A percentile compares a stretch with the other conserved stretches of the same genome.
These are phyloP conservation scores for Lithobates sylvaticus DNA, from an alignment of 2,797 vertebrate genomes.

Conservation along the genomic window DNA sequence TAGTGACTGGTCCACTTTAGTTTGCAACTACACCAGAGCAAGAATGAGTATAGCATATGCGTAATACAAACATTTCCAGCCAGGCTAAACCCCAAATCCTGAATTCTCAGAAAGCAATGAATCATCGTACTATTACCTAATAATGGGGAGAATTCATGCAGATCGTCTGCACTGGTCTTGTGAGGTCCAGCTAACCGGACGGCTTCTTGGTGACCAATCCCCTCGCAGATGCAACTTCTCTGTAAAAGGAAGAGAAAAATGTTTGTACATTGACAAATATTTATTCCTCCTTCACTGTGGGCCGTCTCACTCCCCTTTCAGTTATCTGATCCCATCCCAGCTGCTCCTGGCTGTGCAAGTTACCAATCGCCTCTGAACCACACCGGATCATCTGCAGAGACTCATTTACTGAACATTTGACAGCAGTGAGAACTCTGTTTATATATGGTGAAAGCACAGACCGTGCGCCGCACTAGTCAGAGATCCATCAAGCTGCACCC, in stretches of 20 bases:
- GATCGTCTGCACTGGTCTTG: background rate
- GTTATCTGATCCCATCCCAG: slow-evolving; percentile 3
- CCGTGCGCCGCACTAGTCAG: background rate
- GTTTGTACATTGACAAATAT: slow-evolving; percentile 36
- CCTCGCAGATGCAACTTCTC: slow-evolving; percentile 1
- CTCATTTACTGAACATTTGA: slow-evolving; percentile 18
- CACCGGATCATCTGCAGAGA: slow-evolving; percentile 8
- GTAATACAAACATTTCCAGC: no score
- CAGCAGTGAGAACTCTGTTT: slow-evolving; percentile 15
- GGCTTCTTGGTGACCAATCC: slow-evolving; percentile 10
- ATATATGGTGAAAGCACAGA: background rate
- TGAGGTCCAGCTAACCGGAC: background rate
- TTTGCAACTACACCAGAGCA: no score
- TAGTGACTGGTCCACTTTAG: no score
- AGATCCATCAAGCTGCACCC: slow-evolving; percentile 2
- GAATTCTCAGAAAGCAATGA: no score
- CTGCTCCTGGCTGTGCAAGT: slow-evolving; percentile 45
- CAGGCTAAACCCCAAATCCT: no score
- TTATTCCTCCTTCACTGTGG: background rate
- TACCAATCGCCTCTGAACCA: background rate
- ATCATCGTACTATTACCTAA: slow-evolving; percentile 11
- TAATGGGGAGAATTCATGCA: background rate
- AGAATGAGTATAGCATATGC: no score
- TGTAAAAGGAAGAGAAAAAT: slow-evolving; percentile 17
- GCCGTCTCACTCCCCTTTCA: background rate